Conservation (phyloP, 2,797 vertebrate species). For the Rousettus madagascariensis region DNA sequence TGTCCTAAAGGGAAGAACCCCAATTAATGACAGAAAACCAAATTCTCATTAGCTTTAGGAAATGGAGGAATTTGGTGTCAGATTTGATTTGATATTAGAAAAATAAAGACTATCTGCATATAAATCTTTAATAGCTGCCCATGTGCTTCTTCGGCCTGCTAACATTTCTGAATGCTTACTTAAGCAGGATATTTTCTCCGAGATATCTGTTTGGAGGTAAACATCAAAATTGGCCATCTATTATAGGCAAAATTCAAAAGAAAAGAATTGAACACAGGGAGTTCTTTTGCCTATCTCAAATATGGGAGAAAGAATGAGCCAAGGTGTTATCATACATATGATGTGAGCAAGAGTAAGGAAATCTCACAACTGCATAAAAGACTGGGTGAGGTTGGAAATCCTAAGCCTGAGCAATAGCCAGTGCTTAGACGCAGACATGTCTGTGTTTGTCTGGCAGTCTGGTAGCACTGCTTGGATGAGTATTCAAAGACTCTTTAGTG, state of each 20-base stretch:
- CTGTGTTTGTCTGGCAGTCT: background rate
- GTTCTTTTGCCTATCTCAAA: background rate
- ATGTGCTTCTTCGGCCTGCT: background rate
- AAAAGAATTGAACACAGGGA: background rate
- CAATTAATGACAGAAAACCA: constrained; percentile 46
- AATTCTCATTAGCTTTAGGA: constrained; percentile 33
- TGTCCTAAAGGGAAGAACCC: background rate
- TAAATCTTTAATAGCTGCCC: background rate
- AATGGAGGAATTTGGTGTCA: background rate
- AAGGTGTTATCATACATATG: background rate
- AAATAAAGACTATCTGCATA: constrained; percentile 9
- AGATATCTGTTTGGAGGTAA: background rate
- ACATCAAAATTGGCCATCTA: background rate
- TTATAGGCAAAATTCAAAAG: background rate
- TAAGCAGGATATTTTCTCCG: background rate
- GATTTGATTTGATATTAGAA: constrained; percentile 35
- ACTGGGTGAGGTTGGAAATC: background rate
- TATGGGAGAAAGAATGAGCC: background rate
- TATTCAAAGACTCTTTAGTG: background rate
- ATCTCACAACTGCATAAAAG: background rate
- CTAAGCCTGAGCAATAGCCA: background rate
- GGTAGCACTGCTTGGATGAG: background rate
- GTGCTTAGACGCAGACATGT: background rate
- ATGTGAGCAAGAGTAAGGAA: background rate
- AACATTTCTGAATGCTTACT: background rate